Conservation (phyloP, 2,113 vertebrate species). For the Laticauda colubrina region DNA sequence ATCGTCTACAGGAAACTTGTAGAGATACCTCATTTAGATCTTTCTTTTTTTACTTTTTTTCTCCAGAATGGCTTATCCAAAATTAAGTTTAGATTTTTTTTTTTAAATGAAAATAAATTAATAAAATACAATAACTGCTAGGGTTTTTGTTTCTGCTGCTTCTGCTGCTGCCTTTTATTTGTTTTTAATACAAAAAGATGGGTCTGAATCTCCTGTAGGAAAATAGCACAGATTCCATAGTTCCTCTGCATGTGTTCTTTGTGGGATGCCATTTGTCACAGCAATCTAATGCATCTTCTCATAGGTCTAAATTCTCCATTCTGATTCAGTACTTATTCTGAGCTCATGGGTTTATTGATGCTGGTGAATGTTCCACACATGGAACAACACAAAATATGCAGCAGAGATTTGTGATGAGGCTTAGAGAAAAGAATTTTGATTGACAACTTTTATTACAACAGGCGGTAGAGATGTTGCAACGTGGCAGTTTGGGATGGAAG, state of each 20-base stretch:
- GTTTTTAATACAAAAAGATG: neutral
- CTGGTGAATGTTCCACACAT: neutral
- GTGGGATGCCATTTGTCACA: neutral
- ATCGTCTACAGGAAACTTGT: neutral
- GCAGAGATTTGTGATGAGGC: neutral
- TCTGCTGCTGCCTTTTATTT: neutral
- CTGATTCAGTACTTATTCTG: constrained; percentile 1
- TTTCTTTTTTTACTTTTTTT: neutral
- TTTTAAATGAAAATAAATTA: neutral
- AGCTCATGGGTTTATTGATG: constrained; percentile 5
- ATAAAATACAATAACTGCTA: neutral
- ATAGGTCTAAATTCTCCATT: constrained; percentile 3
- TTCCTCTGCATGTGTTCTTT: neutral
- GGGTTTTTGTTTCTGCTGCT: neutral
- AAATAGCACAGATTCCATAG: neutral
- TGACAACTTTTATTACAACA: neutral
- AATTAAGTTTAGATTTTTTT: neutral
- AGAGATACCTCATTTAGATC: neutral
- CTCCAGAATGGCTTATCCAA: neutral
- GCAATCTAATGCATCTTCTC: neutral
- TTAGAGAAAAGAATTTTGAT: constrained; percentile 2
- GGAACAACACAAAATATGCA: neutral
- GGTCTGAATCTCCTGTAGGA: neutral
- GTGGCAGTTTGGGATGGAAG: neutral
- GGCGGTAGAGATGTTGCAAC: neutral